A percentile compares a stretch with the other conserved stretches of the same genome.
phyloP scores from a whole-genome alignment of 23 tunicate species.

The Trididemnum miniatum region DNA sequence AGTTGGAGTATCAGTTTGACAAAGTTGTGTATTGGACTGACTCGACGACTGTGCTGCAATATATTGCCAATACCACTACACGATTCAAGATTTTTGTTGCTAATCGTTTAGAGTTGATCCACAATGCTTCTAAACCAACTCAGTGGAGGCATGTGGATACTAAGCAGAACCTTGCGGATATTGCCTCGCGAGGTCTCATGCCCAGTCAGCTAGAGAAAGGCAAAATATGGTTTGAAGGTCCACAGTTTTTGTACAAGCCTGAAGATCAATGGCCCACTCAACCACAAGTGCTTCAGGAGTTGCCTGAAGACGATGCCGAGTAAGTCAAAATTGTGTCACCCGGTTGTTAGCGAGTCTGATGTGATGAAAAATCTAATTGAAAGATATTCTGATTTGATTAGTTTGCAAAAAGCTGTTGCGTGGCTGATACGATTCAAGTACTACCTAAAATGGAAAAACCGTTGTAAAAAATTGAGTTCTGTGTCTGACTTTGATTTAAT shows the following conservation, averaged over 20 bases:
- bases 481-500: background rate
- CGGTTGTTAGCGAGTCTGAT: background rate
- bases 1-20: constrained; percentile 8
- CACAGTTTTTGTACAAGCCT: background rate
- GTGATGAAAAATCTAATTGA: background rate
- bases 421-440: constrained; percentile 6
- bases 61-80: constrained; percentile 7
- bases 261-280: constrained; percentile 27
- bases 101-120: constrained; percentile 20
- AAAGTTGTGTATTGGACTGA: constrained; percentile 38
- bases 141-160: constrained; percentile 38
- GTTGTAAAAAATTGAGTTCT: no score
- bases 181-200: constrained; percentile 44
- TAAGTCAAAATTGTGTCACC: background rate
- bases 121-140: background rate
- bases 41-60: constrained; percentile 34
- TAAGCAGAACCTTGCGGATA: constrained; percentile 32
- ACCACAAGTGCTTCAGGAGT: background rate
- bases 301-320: background rate
- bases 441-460: background rate
- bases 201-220: background rate
- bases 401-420: constrained; percentile 7
- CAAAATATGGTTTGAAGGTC: constrained; percentile 42
- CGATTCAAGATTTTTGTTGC: constrained; percentile 41
- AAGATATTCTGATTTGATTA: background rate